A percentile compares a stretch with the other conserved stretches of the same genome.
These are phyloP conservation scores for Tupaia chinensis DNA, from an alignment of 2,113 vertebrate genomes.

Conservation along the genomic window DNA sequence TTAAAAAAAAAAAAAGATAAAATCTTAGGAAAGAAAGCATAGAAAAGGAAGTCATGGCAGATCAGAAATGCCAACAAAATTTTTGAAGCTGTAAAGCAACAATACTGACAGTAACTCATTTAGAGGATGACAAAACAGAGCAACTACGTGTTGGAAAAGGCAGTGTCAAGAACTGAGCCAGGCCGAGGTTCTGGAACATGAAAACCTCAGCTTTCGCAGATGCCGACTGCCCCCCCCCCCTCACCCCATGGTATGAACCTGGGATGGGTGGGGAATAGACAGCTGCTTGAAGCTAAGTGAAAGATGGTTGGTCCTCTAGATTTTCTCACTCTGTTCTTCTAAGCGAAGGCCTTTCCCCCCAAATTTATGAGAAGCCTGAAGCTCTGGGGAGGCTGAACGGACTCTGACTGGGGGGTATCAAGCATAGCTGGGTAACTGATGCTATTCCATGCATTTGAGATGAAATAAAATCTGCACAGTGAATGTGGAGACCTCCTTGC, in stretches of 20 bases:
- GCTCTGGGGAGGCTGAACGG: background rate
- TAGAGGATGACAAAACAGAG: background rate
- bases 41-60: constrained; percentile 5
- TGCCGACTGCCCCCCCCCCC: background rate
- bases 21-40: background rate
- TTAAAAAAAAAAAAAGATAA: background rate
- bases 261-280: background rate
- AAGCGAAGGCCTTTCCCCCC: background rate
- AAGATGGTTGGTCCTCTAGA: background rate
- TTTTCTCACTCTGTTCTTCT: background rate
- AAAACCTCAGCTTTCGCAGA: background rate
- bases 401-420: background rate
- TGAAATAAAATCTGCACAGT: background rate
- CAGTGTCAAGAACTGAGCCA: background rate
- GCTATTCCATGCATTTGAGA: background rate
- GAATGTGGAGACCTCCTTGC: background rate
- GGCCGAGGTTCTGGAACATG: background rate
- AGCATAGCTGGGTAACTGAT: background rate
- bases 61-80: constrained; percentile 22
- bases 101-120: background rate
- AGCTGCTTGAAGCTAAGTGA: background rate
- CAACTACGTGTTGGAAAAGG: background rate
- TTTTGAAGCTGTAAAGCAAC: background rate
- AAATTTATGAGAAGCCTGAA: background rate
- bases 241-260: background rate